A percentile compares a stretch with the other conserved stretches of the same genome.
Conservation (phyloP, 2,797 vertebrate species). For the Esox masquinongy region DNA sequence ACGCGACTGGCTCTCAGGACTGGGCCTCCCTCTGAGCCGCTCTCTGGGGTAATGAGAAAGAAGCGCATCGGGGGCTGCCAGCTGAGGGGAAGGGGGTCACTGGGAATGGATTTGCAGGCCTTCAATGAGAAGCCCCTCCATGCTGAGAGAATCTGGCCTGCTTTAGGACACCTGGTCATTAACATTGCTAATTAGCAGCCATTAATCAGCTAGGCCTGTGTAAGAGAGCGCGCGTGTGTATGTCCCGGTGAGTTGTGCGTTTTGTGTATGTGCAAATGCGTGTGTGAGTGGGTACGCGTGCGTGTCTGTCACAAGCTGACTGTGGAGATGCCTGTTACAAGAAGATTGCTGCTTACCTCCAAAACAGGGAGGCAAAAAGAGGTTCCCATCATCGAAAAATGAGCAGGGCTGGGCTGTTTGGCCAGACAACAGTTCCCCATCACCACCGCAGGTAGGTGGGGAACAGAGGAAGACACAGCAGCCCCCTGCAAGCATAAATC, state of each 20-base stretch:
- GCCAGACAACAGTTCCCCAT: slow-evolving; percentile 81
- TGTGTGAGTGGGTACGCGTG: slow-evolving; percentile 33
- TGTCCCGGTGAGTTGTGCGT: not conserved
- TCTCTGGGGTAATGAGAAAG: slow-evolving; percentile 84
- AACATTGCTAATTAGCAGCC: slow-evolving; percentile 99
- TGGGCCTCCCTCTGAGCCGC: slow-evolving; percentile 55
- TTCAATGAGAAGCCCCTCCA: slow-evolving; percentile 83
- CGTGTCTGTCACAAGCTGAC: slow-evolving; percentile 30
- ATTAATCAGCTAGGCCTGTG: slow-evolving; percentile 95
- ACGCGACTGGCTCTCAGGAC: slow-evolving; percentile 78
- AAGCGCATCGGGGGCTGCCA: slow-evolving; percentile 81
- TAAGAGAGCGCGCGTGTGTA: not conserved
- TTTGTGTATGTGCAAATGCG: slow-evolving; percentile 24
- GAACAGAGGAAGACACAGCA: slow-evolving; percentile 62
- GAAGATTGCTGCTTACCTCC: slow-evolving; percentile 88
- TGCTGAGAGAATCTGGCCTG: slow-evolving; percentile 94
- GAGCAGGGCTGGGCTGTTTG: slow-evolving; percentile 82
- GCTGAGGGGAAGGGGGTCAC: slow-evolving; percentile 84
- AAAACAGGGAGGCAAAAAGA: slow-evolving; percentile 85
- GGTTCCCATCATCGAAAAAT: slow-evolving; percentile 87
- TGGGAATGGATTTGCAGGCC: slow-evolving; percentile 90
- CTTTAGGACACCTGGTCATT: slow-evolving; percentile 99
- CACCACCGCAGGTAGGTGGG: slow-evolving; percentile 61
- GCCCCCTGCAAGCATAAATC: slow-evolving; percentile 15
- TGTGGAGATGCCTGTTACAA: slow-evolving; percentile 68